These are phyloP conservation scores for Spinibarbus caldwelli DNA, from an alignment of 2,797 vertebrate species.

Conservation along the genomic window DNA sequence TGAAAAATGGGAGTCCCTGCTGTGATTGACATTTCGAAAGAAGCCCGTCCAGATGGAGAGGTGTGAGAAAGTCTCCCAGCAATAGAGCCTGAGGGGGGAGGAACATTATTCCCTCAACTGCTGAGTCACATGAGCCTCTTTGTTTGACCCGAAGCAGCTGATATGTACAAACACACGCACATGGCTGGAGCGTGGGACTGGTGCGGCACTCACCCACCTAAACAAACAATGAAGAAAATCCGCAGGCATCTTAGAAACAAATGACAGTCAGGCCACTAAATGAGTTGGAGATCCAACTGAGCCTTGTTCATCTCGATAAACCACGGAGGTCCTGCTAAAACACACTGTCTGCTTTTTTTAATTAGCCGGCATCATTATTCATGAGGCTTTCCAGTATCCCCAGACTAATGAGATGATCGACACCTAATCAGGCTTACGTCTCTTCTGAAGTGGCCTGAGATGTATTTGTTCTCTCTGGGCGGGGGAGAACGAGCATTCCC, in stretches of 20 bases:
- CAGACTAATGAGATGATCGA: slow-evolving; percentile 57
- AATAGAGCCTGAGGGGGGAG: slow-evolving; percentile 64
- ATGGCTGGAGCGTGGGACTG: slow-evolving; percentile 60
- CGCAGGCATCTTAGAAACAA: slow-evolving; percentile 53
- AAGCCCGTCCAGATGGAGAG: slow-evolving; percentile 74
- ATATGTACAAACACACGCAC: slow-evolving; percentile 63
- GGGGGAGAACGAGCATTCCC: slow-evolving; percentile 45
- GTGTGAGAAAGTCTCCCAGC: slow-evolving; percentile 69
- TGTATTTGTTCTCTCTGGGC: slow-evolving; percentile 62
- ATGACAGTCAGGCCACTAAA: slow-evolving; percentile 43
- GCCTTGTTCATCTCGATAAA: slow-evolving; percentile 23
- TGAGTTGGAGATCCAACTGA: slow-evolving; percentile 17
- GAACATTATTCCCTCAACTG: slow-evolving; percentile 58
- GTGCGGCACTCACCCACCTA: slow-evolving; percentile 57
- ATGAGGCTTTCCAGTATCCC: slow-evolving; percentile 31
- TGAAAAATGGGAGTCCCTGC: slow-evolving; percentile 66
- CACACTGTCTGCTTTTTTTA: slow-evolving; percentile 18
- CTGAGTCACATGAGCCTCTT: slow-evolving; percentile 67
- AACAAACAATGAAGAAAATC: slow-evolving; percentile 62
- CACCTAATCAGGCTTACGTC: slow-evolving; percentile 56
- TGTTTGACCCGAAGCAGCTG: slow-evolving; percentile 66
- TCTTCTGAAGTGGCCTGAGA: slow-evolving; percentile 49
- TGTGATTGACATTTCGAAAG: slow-evolving; percentile 70
- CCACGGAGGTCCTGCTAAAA: not conserved
- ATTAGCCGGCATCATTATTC: slow-evolving; percentile 46